phyloP scores from a whole-genome alignment of 2,888 invertebrate species.

The Rhaphigaster nebulosa region DNA sequence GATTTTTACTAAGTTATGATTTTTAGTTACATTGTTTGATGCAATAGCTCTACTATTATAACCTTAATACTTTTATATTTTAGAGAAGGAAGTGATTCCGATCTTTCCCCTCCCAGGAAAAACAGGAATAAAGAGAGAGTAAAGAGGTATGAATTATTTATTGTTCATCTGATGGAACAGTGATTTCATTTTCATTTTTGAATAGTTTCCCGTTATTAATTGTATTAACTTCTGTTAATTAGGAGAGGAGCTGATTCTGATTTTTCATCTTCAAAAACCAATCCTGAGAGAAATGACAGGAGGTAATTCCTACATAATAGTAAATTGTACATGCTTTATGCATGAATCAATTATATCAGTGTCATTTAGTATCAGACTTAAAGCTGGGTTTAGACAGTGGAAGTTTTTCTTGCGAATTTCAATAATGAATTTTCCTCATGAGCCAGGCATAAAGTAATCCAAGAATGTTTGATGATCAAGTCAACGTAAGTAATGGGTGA shows the following conservation, averaged over 20 bases:
- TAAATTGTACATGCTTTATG: not conserved
- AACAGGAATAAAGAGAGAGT: slow-evolving; percentile 37
- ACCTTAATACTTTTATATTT: not conserved
- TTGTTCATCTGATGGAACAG: not conserved
- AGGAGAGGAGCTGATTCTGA: slow-evolving; percentile 52
- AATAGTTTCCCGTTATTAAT: not conserved
- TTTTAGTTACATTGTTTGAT: not conserved
- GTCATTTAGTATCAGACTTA: too few relatives aligned
- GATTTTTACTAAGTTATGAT: not conserved
- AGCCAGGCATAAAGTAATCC: too few relatives aligned
- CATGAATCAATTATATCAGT: not conserved
- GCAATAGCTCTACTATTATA: not conserved
- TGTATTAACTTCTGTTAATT: not conserved
- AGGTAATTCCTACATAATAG: not conserved
- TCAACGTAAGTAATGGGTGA: too few relatives aligned
- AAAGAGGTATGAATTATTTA: not conserved
- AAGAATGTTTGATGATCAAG: too few relatives aligned
- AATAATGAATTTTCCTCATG: too few relatives aligned
- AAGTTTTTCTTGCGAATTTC: too few relatives aligned
- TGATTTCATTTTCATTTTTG: not conserved
- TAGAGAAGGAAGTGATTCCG: slow-evolving; percentile 43
- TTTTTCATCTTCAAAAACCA: slow-evolving; percentile 54
- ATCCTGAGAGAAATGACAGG: slow-evolving; percentile 7
- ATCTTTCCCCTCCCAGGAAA: slow-evolving; percentile 59
- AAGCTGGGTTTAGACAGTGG: too few relatives aligned